A percentile compares a stretch with the other conserved stretches of the same genome.
These are phyloP conservation scores for Pandemis corylana DNA, from an alignment of 2,888 invertebrate genomes.

Conservation along the genomic window DNA sequence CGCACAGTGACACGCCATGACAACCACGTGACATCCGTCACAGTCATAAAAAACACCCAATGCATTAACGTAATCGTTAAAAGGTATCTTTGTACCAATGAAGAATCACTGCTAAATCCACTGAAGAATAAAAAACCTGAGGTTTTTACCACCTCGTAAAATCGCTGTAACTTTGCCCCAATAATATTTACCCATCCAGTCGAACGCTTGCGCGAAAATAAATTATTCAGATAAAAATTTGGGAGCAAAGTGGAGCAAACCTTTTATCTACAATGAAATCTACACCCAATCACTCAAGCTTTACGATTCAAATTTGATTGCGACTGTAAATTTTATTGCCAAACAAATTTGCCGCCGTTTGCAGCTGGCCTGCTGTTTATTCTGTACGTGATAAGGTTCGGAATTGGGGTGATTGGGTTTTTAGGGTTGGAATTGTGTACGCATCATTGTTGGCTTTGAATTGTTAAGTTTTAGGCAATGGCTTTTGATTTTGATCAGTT, in stretches of 20 bases:
- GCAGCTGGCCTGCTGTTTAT: slow-evolving; percentile 3
- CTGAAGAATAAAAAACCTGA: slow-evolving; percentile 5
- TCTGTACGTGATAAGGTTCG: not conserved
- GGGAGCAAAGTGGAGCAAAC: slow-evolving; percentile 6
- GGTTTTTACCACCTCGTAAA: slow-evolving; percentile 16
- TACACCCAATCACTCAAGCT: slow-evolving; percentile 7
- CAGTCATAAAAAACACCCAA: too few species aligned
- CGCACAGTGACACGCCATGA: too few species aligned
- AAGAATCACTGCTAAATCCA: not conserved
- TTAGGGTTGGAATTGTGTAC: not conserved
- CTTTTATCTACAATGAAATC: not conserved
- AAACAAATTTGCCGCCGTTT: slow-evolving; percentile 5
- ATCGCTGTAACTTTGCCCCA: slow-evolving; percentile 13
- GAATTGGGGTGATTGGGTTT: not conserved
- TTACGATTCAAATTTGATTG: slow-evolving; percentile 22
- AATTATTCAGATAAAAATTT: slow-evolving; percentile 31
- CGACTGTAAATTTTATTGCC: slow-evolving; percentile 10
- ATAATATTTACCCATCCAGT: slow-evolving; percentile 33
- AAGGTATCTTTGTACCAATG: not conserved
- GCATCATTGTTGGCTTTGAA: slow-evolving; percentile 16
- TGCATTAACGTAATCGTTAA: not conserved
- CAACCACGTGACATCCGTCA: too few species aligned
- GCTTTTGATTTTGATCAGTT: not conserved
- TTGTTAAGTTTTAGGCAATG: slow-evolving; percentile 9
- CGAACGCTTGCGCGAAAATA: slow-evolving; percentile 21